Evolutionary conservation across 2,797 vertebrate genomes (phyloP).

Genomic region (Pangasius sanitwongsei): DNA sequence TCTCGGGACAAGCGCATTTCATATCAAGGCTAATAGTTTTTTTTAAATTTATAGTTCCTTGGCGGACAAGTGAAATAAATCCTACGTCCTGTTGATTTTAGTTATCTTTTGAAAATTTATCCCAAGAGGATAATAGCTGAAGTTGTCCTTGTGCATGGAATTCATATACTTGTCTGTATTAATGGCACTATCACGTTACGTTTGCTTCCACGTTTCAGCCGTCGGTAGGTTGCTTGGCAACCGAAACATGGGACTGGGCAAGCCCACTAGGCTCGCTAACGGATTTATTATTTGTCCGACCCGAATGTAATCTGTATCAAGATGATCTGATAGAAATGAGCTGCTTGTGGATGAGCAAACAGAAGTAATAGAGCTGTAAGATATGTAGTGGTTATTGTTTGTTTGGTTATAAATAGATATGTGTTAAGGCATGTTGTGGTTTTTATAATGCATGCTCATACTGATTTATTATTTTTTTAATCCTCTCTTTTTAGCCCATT

Average conservation of each 20-base stretch:
- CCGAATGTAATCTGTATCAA: neutral
- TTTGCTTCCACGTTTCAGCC: neutral
- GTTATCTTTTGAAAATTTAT: neutral
- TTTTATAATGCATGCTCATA: neutral
- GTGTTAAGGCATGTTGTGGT: neutral
- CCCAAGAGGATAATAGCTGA: neutral
- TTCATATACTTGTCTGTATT: neutral
- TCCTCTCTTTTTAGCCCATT: slow-evolving; percentile 81
- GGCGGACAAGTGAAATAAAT: no score
- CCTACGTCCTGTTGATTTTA: no score
- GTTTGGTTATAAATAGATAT: neutral
- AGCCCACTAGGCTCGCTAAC: neutral
- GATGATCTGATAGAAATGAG: neutral
- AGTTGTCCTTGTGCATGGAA: neutral
- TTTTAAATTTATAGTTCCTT: no score
- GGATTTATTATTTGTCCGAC: neutral
- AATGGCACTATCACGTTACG: neutral
- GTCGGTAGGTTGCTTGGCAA: neutral
- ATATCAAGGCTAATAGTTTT: neutral
- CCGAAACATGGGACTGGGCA: neutral
- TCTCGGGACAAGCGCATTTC: neutral
- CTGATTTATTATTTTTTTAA: neutral
- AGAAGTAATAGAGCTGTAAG: neutral
- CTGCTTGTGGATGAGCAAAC: neutral
- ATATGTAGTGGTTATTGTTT: neutral